A percentile compares a stretch with the other conserved stretches of the same genome.
Evolutionary conservation across 2,113 vertebrate species (phyloP).

Genomic region (Syrrhaptes paradoxus): DNA sequence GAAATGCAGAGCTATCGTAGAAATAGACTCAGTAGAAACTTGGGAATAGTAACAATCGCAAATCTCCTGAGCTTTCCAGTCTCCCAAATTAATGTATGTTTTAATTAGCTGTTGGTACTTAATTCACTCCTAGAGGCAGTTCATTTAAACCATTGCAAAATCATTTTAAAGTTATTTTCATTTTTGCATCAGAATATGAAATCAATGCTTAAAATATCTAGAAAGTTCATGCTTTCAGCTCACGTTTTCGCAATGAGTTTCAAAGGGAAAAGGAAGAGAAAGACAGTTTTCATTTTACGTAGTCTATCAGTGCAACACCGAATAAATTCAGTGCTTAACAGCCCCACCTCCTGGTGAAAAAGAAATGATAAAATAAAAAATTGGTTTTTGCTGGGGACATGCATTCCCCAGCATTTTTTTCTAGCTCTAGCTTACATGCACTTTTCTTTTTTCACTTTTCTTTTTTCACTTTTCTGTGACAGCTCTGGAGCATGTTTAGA

Average conservation of each 20-base stretch:
- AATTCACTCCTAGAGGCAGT: slow-evolving; percentile 14
- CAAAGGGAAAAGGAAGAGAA: neutral
- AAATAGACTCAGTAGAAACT: slow-evolving; percentile 28
- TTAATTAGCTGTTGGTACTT: slow-evolving; percentile 55
- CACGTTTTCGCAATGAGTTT: neutral
- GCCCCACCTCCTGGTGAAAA: slow-evolving; percentile 65
- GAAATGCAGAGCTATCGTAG: slow-evolving; percentile 15
- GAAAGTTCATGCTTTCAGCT: neutral
- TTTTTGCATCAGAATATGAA: neutral
- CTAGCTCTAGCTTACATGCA: neutral
- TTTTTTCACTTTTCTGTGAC: neutral
- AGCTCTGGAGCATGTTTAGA: neutral
- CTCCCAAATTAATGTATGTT: slow-evolving; percentile 40
- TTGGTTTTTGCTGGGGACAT: neutral
- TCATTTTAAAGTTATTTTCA: neutral
- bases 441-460: neutral
- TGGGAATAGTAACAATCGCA: slow-evolving; percentile 60
- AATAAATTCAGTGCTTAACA: slow-evolving; percentile 53
- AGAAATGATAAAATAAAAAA: neutral
- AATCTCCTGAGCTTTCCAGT: slow-evolving; percentile 40
- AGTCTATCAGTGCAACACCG: neutral
- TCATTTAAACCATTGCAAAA: slow-evolving; percentile 9
- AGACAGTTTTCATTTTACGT: neutral
- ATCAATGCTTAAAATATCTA: neutral
- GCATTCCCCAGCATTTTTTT: neutral